Base-by-base conservation (phyloP, 2,113 vertebrate species). In the Melanocharis versteri region DNA sequence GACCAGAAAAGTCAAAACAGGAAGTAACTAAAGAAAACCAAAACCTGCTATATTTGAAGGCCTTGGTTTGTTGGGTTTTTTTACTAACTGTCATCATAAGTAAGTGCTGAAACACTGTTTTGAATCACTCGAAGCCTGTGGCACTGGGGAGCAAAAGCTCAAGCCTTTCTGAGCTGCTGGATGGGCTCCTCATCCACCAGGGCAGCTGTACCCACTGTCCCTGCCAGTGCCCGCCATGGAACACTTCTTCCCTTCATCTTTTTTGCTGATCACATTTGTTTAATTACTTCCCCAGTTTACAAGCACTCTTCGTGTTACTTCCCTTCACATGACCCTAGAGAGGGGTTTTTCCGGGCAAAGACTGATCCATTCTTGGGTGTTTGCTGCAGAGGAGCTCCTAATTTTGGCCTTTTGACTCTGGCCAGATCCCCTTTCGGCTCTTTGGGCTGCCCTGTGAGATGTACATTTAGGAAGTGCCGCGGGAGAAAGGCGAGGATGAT, bases 71-170 rank as follows among this genome's bases (percentile, higher is more conserved):
- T 9, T 15, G 1, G 7, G 24, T 17, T 21, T 5, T 6, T 68
- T 51, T 71, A 33, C 40, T 50, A 31, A n/a, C 18, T 48, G 8
- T 68, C 40, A 44, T 3, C 5, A 4, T 11, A 35, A 11, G 11
- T 16, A 85, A 68, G 30, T 35, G 30, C 33, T 47, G 17, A 72
- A 87, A 58, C 3, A 11, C 13, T 51, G 3, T 30, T 81, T 48
- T 31, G 8, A 20, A 60, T 78, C 0, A 0, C 40, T 31, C 33
- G 39, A 62, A 58, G n/a, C 27, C 69, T 73, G 21, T 2, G 2
- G 50, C 23, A 33, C 22, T 0, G 0, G 3, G 27, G 9, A 89
- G 57, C 15, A 61, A 82, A 92, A 37, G 45, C 37, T 81, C 15
- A 62, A 73, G 37, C 7, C 17, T 57, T 57, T 48, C 60, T 37